Evolutionary conservation across 1,140 invertebrate species (phyloP), one percentile per base, ranked within the genome.

Genomic region (Pseudomyrmex dendroicus): DNA sequence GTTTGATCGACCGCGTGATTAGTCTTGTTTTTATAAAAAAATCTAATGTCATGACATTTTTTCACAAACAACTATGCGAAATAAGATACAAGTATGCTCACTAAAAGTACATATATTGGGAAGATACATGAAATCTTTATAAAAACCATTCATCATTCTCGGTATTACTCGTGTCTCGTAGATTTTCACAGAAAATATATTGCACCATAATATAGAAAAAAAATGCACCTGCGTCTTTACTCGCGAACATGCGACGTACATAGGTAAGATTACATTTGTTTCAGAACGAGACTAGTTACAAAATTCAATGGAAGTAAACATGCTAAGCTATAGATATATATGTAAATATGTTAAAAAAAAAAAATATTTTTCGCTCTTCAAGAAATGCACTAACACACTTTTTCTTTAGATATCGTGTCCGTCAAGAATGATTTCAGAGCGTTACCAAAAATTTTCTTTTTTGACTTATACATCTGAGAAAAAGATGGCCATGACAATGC

Each of bases 121-220:
- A 1, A 50, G 2, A 63, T 52, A 35, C 0, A 64, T 74, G 59
- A 77, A 57, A 77, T 77, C 35, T 67, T 85, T 82, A 56, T 46
- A 57, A 84, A 35, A 85, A 82, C 56, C 54, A 63, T 85, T 86
- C 48, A 20, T 82, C 67, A 64, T 85, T 22, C 56, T 2, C n/a
- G 12, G 9, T 35, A 2, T 35, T 52, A 62, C 64, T 61, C 46
- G 12, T 52, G 66, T 66, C 52, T 13, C 68, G 35, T 62, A 57
- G 25, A 82, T 82, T 82, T 68, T 68, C 63, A 44, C 56, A 56
- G 57, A 85, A 86, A 82, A 85, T 86, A 85, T 86, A 86, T 86
- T 72, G 62, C 5, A 13, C 20, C 17, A 62, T 68, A 73, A 73
- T 35, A 48, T 7, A n/a, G 62, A 82, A 57, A 63, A 85, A 85